phyloP scores from a whole-genome alignment of 2,888 invertebrate genomes.

The Hypolimnas misippus region DNA sequence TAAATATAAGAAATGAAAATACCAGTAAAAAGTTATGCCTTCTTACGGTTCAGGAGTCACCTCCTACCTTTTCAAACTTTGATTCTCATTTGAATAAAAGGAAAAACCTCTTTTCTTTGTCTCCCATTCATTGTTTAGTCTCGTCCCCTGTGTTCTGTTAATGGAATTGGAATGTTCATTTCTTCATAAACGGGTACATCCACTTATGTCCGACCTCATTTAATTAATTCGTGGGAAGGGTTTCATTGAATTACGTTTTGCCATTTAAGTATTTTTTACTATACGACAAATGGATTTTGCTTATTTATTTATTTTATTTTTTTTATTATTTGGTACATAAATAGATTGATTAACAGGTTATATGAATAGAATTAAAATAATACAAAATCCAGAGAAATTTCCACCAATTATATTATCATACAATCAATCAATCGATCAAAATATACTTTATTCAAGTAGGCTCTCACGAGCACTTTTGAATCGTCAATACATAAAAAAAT shows the following conservation, averaged over 20 bases:
- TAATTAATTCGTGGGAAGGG: conserved; percentile 21
- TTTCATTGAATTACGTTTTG: conserved; percentile 17
- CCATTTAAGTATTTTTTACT: conserved; percentile 8
- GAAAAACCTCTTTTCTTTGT: conserved; percentile 68
- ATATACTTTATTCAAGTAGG: too few species aligned
- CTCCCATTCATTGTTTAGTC: conserved; percentile 38
- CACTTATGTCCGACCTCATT: conserved; percentile 33
- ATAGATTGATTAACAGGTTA: too few species aligned
- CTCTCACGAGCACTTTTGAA: too few species aligned
- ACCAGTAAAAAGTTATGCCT: conserved; percentile 55
- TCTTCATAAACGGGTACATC: conserved; percentile 34
- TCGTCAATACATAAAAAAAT: too few species aligned
- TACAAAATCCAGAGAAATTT: too few species aligned
- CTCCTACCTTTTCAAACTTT: conserved; percentile 55
- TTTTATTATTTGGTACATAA: too few species aligned
- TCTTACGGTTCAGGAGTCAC: conserved; percentile 51
- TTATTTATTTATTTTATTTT: neutral
- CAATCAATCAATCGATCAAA: too few species aligned
- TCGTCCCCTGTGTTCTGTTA: conserved; percentile 35
- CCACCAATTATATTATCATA: too few species aligned
- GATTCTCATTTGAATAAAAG: conserved; percentile 77
- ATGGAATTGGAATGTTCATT: conserved; percentile 41
- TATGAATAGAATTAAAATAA: too few species aligned
- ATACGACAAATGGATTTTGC: neutral
- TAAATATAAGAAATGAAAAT: conserved; percentile 49